Base-by-base conservation (phyloP, 2,113 vertebrate genomes). In the Apeltes quadracus region DNA sequence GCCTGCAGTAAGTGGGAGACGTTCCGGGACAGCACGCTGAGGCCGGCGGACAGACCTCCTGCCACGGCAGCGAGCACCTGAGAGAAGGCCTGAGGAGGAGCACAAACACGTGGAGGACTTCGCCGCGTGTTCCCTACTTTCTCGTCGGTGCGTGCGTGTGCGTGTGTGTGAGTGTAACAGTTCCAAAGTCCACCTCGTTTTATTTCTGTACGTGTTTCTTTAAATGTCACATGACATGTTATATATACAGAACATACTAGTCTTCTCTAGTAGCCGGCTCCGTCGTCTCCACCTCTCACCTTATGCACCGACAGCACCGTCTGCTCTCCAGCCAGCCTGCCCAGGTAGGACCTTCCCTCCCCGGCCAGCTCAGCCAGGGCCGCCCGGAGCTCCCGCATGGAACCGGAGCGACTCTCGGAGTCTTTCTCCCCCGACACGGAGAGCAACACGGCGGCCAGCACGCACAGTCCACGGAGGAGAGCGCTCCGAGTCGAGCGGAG, bases 251-350 rank as follows among this genome's bases (percentile, higher is more conserved):
- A 59, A 14, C 10, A 7, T 36, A 16, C 13, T 44, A 7, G 39
- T 15, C 53, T 23, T 43, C 36, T 7, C 25, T 10, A 15, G 43
- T n/a, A 48, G 34, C 63, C 10, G 1, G 10, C 32, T 11, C 8
- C 34, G 5, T 27, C 14, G 3, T 7, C 36, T 15, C 39, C 12
- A 7, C 23, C 14, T 43, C 76, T 83, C 32, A 91, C 91, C 89
- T 92, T 89, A n/a, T 78, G 72, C 0, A 78, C 74, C 20, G 87
- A 85, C 11, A 87, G 51, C 36, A 91, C 56, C 68, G 77, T 81
- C 61, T 84, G 82, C 58, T 89, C 80, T 2, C 84, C 90, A 6
- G 81, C 76, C 54, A 90, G 38, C 22, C 57, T 84, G 23, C 81
- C 76, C 59, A 92, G 38, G 76, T 73, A 77, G 20, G 66, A 2